Conservation (phyloP, 2,113 vertebrate genomes). For the Cyprinodon brontotheroides region DNA sequence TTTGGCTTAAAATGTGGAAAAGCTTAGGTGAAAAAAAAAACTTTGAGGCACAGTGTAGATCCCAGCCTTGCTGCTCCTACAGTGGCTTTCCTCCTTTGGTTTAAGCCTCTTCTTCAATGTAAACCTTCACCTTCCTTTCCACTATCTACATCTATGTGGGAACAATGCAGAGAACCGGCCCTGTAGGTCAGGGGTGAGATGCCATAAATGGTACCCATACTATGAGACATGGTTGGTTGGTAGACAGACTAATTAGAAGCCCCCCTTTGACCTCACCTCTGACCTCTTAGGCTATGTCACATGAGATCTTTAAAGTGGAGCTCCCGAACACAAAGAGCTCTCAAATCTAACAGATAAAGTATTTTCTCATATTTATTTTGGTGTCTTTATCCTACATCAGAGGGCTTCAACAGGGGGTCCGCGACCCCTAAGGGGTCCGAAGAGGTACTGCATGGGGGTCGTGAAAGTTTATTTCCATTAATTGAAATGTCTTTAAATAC, state of each 20-base stretch:
- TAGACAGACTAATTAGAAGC: constrained; percentile 66
- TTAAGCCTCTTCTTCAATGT: constrained; percentile 23
- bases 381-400: background rate
- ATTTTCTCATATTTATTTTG: background rate
- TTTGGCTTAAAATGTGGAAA: background rate
- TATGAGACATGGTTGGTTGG: constrained; percentile 59
- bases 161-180: constrained; percentile 65
- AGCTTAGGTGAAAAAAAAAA: too few relatives aligned
- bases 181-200: constrained; percentile 74
- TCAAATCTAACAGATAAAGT: background rate
- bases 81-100: constrained; percentile 11
- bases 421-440: too few relatives aligned
- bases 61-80: constrained; percentile 14
- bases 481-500: too few relatives aligned
- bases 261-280: constrained; percentile 75
- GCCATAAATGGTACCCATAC: constrained; percentile 63
- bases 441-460: background rate
- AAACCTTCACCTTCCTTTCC: constrained; percentile 45
- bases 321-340: background rate
- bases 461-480: too few relatives aligned
- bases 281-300: constrained; percentile 48
- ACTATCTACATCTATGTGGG: constrained; percentile 9
- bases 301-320: constrained; percentile 41
- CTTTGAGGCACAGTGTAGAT: background rate
- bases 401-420: too few relatives aligned